Base-by-base conservation (phyloP, 2,797 vertebrate genomes). In the Acanthurus lineatus region DNA sequence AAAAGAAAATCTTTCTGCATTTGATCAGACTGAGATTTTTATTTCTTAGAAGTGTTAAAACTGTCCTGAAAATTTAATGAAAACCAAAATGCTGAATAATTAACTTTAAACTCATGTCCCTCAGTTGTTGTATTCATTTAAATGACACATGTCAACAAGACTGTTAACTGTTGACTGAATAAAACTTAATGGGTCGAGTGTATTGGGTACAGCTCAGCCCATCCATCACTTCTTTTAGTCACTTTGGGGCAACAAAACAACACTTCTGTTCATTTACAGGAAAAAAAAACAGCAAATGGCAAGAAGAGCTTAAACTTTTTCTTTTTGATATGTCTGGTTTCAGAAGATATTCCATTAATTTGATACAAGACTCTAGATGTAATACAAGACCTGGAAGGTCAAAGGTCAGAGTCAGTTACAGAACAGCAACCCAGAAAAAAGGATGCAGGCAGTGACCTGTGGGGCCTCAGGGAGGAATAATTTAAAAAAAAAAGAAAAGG, bases 401-500 rank as follows among this genome's bases (percentile, higher is more conserved):
- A 75, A 60, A 80, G 66, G 78, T 79, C 58, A 58, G 28, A 2
- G 40, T 35, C 16, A 45, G 17, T 17, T 32, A n/a, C 40, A 47
- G 17, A 53, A n/a, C 35, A 0, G 53, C 19, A 22, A 22, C 20
- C 44, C 19, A 28, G 3, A 28, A 56, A 47, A 17, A 32, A 32
- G 11, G 48, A 28, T 3, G 16, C 40, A 38, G 56, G 38, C 40
- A 15, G 53, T 1, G 54, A 52, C 14, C 62, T 3, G 14, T n/a
- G 12, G 48, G 3, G 5, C 40, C 49, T 47, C 71, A 56, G 48
- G 6, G 9, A 20, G 25, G 40, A 60, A 22, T 25, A 75, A 28
- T 67, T 44, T 35, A 9, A 17, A 59, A 32, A 59, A 32, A n/a
- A 38, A 19, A 42, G 15, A 15, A 11, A 51, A 11, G 22, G 19